Evolutionary conservation across 2,113 vertebrate genomes (phyloP).

Genomic region (Scophthalmus maximus): DNA sequence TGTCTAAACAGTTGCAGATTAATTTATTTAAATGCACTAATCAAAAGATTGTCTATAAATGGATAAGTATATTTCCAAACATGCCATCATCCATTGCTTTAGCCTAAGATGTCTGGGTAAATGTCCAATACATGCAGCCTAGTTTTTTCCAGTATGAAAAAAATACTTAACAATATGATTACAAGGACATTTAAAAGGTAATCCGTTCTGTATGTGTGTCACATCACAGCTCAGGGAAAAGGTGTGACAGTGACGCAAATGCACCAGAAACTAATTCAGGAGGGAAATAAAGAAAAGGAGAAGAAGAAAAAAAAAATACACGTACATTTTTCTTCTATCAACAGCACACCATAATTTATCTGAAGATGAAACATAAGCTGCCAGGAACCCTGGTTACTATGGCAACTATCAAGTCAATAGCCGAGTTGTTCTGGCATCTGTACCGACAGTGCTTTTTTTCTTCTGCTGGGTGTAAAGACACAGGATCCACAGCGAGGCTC

Average conservation of each 20-base stretch:
- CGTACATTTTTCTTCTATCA: constrained; percentile 68
- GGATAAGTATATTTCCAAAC: not conserved
- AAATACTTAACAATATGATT: constrained; percentile 27
- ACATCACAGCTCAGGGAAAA: constrained; percentile 65
- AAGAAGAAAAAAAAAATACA: constrained; percentile 31
- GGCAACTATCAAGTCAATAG: constrained; percentile 80
- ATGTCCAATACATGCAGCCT: not conserved
- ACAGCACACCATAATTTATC: constrained; percentile 73
- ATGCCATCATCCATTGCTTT: not conserved
- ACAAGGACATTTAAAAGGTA: constrained; percentile 59
- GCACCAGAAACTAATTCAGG: constrained; percentile 73
- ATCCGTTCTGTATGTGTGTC: constrained; percentile 71
- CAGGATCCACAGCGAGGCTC: constrained; percentile 69
- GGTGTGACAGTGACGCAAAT: constrained; percentile 73
- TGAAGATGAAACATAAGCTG: constrained; percentile 80
- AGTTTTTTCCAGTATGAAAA: not conserved
- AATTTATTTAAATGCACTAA: not conserved
- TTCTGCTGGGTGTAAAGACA: constrained; percentile 63
- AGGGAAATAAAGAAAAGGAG: too few relatives aligned
- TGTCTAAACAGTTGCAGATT: not conserved
- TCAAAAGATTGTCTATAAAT: not conserved
- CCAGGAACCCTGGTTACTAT: constrained; percentile 77
- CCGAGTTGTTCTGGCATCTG: constrained; percentile 73
- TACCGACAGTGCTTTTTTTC: constrained; percentile 61
- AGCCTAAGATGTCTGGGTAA: not conserved